Evolutionary conservation across 1,140 invertebrate genomes (phyloP).

Genomic region (Scaptomyza pallida): DNA sequence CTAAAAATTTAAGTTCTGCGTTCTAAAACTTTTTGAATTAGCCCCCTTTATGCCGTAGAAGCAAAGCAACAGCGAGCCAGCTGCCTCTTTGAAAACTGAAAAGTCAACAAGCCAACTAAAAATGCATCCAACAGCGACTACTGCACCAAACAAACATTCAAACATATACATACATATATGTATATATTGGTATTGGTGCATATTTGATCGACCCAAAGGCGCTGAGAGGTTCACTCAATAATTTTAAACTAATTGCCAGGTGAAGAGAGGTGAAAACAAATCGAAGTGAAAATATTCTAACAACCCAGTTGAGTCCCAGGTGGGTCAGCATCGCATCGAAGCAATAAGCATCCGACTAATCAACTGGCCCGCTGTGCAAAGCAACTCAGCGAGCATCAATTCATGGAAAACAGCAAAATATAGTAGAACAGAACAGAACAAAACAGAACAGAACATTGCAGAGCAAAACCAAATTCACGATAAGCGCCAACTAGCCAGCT

Average conservation of each 20-base stretch:
- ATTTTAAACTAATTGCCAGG: constrained; percentile 63
- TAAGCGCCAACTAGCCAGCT: not conserved
- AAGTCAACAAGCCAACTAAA: constrained; percentile 12
- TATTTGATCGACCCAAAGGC: constrained; percentile 41
- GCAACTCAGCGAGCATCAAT: constrained; percentile 9
- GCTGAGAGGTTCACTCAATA: constrained; percentile 51
- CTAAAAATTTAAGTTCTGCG: constrained; percentile 21
- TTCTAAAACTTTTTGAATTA: constrained; percentile 7
- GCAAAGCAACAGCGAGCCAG: not conserved
- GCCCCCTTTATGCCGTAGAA: not conserved
- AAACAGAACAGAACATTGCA: no score
- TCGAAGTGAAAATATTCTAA: constrained; percentile 58
- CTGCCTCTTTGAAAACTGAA: constrained; percentile 24
- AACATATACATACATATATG: no score
- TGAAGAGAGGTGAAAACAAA: constrained; percentile 55
- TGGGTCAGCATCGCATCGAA: constrained; percentile 6
- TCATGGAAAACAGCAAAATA: not conserved
- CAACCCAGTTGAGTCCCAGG: constrained; percentile 9
- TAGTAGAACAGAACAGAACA: not conserved
- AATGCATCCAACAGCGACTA: constrained; percentile 14
- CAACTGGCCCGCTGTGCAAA: not conserved
- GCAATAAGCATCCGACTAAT: constrained; percentile 10
- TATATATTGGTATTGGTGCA: constrained; percentile 16
- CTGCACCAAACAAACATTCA: no score
- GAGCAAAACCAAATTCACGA: not conserved